Base-by-base conservation (phyloP, 1,140 invertebrate species). In the Venturia canescens region DNA sequence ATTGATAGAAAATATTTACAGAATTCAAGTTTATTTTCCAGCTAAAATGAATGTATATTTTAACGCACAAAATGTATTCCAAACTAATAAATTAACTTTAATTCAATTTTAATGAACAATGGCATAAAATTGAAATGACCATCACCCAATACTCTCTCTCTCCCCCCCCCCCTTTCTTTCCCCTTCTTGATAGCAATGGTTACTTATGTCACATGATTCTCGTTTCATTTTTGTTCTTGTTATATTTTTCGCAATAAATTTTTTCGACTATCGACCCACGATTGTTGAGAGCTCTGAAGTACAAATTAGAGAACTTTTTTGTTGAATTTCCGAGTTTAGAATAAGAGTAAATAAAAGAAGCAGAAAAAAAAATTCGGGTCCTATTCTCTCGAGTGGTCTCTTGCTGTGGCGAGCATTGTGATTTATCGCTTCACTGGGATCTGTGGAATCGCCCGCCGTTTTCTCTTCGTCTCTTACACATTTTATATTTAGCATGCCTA, bases 401-500 rank as follows among this genome's bases (percentile, higher is more conserved):
- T 29, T 50, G 67, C 21, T 31, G 63, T 78, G 66, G 74, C 29
- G 74, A 50, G 57, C 84, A 87, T 87, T 85, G 85, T 86, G 85
- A 90, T 89, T 89, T 90, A 88, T 86, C 79, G 86, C 80, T 82
- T 83, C 74, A 78, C 80, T 86, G 83, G 78, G 86, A 83, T 85
- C 82, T 83, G 85, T 85, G 83, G 81, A 76, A 81, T 79, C 66
- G 79, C 60, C 74, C 74, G 74, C 27, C 53, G 26, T 16, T 29
- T 26, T 29, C 57, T 23, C 57, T 26, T 57, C 13, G 15, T 63
- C 57, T 23, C 74, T 31, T 27, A 63, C 21, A 38, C 76, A 26
- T 74, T 34, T 87, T 89, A 89, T 88, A 89, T 90, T 89, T 90
- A 90, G 88, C 85, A 81, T 74, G 81, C 82, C 84, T 80, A 83